Evolutionary conservation across 2,888 invertebrate species (phyloP).

Genomic region (Trissolcus japonicus): DNA sequence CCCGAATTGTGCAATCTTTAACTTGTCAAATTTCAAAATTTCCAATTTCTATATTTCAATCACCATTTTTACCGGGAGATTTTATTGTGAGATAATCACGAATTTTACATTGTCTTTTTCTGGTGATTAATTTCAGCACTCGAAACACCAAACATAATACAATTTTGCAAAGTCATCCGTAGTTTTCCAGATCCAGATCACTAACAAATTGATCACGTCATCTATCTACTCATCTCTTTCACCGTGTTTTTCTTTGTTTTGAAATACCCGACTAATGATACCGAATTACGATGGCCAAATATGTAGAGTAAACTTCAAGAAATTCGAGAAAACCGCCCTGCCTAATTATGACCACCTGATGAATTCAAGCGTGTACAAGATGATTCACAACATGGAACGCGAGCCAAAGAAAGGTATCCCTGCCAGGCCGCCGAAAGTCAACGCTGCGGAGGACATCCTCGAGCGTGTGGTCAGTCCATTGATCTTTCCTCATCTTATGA

Average conservation of each 20-base stretch:
- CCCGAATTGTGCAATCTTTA: not conserved
- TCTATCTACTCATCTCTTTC: conserved; percentile 35
- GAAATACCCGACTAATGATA: conserved; percentile 48
- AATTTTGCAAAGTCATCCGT: conserved; percentile 42
- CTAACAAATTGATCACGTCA: conserved; percentile 39
- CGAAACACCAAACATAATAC: conserved; percentile 48
- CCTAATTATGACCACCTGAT: conserved; percentile 85
- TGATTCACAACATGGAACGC: conserved; percentile 86
- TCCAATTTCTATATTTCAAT: not conserved
- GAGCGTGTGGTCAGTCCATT: conserved; percentile 70
- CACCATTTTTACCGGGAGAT: not conserved
- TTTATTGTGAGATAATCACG: not conserved
- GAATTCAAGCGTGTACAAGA: conserved; percentile 87
- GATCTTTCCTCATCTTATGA: conserved; percentile 1
- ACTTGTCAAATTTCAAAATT: not conserved
- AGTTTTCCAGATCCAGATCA: conserved; percentile 47
- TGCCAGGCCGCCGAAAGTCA: conserved; percentile 80
- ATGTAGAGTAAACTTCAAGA: conserved; percentile 92
- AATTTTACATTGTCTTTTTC: conserved; percentile 35
- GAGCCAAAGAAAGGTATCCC: conserved; percentile 83
- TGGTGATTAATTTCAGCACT: conserved; percentile 45
- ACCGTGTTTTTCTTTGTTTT: conserved; percentile 45
- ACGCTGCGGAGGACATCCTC: conserved; percentile 82
- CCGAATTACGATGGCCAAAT: conserved; percentile 54
- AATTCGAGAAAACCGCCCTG: conserved; percentile 87